Conservation (phyloP, 2,797 vertebrate species). For the Sardinella longiceps region DNA sequence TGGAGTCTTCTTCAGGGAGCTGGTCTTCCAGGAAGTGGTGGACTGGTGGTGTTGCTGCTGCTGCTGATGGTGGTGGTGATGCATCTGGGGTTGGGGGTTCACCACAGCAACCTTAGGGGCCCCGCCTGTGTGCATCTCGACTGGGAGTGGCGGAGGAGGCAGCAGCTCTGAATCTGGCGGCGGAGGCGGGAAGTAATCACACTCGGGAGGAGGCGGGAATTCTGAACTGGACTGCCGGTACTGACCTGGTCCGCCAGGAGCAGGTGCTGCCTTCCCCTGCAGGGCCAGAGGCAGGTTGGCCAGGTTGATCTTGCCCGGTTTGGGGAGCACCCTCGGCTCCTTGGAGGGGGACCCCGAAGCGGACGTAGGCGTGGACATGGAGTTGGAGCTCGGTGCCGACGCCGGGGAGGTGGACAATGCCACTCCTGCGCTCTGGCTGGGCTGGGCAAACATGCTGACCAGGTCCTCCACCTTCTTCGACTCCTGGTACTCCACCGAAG, state of each 20-base stretch:
- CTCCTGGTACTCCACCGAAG: conserved; percentile 79
- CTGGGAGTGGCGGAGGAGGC: conserved; percentile 79
- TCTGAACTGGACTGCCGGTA: conserved; percentile 70
- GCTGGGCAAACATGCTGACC: conserved; percentile 87
- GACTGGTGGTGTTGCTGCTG: neutral
- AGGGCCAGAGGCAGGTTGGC: conserved; percentile 83
- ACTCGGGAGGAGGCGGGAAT: conserved; percentile 87
- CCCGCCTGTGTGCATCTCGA: conserved; percentile 78
- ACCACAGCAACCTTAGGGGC: conserved; percentile 93
- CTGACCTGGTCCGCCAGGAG: conserved; percentile 41
- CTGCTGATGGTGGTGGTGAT: conserved; percentile 1
- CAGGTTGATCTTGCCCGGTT: conserved; percentile 92
- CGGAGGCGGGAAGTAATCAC: conserved; percentile 88
- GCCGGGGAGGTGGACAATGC: conserved; percentile 67
- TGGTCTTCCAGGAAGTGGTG: conserved; percentile 78
- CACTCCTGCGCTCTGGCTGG: conserved; percentile 62
- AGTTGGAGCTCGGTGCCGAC: conserved; percentile 73
- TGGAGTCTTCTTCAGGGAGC: conserved; percentile 84
- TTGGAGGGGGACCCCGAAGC: conserved; percentile 81
- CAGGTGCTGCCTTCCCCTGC: conserved; percentile 67
- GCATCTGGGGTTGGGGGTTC: conserved; percentile 89
- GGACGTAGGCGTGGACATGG: conserved; percentile 68
- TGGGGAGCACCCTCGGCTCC: conserved; percentile 84
- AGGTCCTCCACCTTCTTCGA: conserved; percentile 91
- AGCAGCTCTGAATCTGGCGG: conserved; percentile 91